Evolutionary conservation across 2,888 invertebrate species (phyloP).

Genomic region (Elegia similella): DNA sequence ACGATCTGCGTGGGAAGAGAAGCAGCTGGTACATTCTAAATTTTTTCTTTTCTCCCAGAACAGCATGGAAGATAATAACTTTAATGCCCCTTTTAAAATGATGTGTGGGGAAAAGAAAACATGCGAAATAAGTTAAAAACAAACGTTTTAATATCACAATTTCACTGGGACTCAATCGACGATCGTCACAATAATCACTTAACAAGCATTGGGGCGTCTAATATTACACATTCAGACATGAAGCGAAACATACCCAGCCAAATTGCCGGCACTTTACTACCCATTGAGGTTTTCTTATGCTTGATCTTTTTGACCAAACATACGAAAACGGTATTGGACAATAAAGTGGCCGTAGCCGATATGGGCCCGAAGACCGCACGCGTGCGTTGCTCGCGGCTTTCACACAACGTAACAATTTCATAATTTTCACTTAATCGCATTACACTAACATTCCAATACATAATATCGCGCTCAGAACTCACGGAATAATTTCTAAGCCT

Average conservation of each 20-base stretch:
- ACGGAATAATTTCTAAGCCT: conserved; percentile 36
- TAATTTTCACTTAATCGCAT: conserved; percentile 19
- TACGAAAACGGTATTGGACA: no score
- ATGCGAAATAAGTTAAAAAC: conserved; percentile 41
- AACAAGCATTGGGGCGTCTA: conserved; percentile 48
- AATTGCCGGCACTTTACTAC: no score
- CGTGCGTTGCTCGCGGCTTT: conserved; percentile 24
- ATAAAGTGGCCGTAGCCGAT: no score
- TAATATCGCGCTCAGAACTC: conserved; percentile 25
- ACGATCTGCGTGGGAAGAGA: no score
- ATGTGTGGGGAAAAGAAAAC: conserved; percentile 21
- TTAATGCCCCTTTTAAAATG: no score
- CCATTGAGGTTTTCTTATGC: no score
- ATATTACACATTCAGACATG: conserved; percentile 40
- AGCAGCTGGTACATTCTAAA: no score
- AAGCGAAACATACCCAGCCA: conserved; percentile 10
- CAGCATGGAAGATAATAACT: no score
- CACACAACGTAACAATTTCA: conserved; percentile 36
- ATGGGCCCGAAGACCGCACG: conserved; percentile 24
- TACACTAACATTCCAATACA: conserved; percentile 32
- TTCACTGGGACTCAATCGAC: conserved; percentile 65
- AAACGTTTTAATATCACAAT: conserved; percentile 79
- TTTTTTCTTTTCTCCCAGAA: no score
- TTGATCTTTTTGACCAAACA: no score
- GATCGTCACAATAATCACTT: conserved; percentile 44